Conservation (phyloP, 2,113 vertebrate genomes). For the Microtus oregoni region DNA sequence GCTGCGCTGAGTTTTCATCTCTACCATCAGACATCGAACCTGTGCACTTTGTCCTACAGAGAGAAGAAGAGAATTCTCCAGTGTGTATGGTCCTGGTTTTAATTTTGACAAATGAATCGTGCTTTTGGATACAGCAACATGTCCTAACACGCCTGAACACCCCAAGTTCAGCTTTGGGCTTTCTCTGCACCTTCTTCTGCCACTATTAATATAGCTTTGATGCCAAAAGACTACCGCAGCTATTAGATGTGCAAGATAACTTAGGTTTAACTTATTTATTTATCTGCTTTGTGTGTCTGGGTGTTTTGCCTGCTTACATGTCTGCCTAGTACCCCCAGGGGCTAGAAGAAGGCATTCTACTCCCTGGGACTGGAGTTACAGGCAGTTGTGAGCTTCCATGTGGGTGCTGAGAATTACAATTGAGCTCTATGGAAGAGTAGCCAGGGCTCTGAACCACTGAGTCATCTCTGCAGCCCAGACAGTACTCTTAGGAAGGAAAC, state of each 20-base stretch:
- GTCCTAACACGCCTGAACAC: not conserved
- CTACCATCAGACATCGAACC: not conserved
- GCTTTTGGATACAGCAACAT: too few species aligned
- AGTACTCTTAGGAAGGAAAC: not conserved
- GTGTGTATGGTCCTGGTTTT: not conserved
- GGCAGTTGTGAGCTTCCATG: not conserved
- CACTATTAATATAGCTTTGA: not conserved
- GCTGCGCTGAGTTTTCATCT: not conserved
- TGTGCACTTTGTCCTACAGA: not conserved
- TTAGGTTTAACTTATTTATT: not conserved
- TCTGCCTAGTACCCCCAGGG: not conserved
- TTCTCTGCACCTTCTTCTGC: not conserved
- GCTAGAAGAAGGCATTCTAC: not conserved
- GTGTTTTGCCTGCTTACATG: not conserved
- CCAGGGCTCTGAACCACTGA: too few species aligned
- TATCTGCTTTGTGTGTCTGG: too few species aligned
- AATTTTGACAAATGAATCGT: not conserved
- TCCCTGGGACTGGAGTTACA: not conserved
- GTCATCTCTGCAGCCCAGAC: not conserved
- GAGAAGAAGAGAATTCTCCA: not conserved
- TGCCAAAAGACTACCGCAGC: not conserved
- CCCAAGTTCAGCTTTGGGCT: not conserved
- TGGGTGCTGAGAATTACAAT: too few species aligned
- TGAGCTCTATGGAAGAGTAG: too few species aligned
- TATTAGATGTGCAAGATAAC: not conserved